Conservation (phyloP, 2,797 vertebrate genomes). For the Rhinogobio ventralis region DNA sequence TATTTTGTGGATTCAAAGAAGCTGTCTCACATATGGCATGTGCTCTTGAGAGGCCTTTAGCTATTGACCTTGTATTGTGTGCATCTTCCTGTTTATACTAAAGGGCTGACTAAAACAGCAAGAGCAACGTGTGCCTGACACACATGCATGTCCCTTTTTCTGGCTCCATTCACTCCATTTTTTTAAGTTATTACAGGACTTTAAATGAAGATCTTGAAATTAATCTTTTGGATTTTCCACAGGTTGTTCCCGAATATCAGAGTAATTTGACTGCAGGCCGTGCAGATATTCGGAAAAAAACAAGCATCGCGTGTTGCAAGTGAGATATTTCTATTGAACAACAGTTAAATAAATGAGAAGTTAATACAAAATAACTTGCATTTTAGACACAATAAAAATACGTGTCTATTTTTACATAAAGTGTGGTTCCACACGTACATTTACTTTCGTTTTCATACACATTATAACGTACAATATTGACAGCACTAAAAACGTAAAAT, state of each 20-base stretch:
- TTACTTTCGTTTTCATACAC: no score
- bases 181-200: neutral
- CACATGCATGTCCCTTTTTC: neutral
- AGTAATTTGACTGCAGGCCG: neutral
- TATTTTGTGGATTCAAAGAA: neutral
- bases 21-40: neutral
- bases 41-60: neutral
- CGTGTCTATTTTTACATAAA: no score
- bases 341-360: neutral
- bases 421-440: no score
- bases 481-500: no score
- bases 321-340: neutral
- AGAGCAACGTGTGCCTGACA: neutral
- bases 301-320: neutral
- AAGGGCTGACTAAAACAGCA: slow-evolving; percentile 1
- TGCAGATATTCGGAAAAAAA: neutral
- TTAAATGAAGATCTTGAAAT: neutral
- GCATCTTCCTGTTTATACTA: slow-evolving; percentile 36
- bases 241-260: neutral
- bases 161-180: neutral
- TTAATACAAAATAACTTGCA: neutral
- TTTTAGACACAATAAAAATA: neutral
- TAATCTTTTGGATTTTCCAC: neutral
- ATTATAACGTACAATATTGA: no score
- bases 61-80: slow-evolving; percentile 32